Evolutionary conservation across 2,888 invertebrate species (phyloP), one percentile per base, ranked within the genome.

Genomic region (Trichopoda pennipes): DNA sequence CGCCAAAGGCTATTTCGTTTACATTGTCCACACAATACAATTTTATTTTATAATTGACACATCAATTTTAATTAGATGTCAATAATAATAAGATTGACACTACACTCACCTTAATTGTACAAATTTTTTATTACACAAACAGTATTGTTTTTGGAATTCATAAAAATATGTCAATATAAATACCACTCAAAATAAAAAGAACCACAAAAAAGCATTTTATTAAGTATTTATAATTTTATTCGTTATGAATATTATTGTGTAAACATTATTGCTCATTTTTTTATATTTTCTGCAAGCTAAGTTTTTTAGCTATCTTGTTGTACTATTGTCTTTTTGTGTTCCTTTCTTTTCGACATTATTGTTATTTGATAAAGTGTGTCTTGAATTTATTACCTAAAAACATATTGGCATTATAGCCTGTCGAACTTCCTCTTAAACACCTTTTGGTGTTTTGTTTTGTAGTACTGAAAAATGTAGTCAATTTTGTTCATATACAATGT

Each of bases 361-460:
- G 56, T 70, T 70, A 75, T 78, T 81, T 81, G 53, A 78, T 75
- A 70, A 63, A 70, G 64, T 64, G 64, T 78, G 66, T 70, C 75
- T 75, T 81, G 74, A 74, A 60, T 81, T 74, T 78, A 38, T 74
- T 61, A 60, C 81, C 81, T 58, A 38, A 78, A 70, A 78, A 69
- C 49, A 70, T 42, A 78, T 58, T 78, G 64, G 70, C 81, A 81
- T 75, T 70, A 66, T 78, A 66, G 66, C 66, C 70, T 81, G 64
- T 74, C 74, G 66, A 78, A 81, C 53, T 78, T 81, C 32, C 66
- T 55, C 77, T 72, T 72, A 66, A 81, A 81, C 81, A 75, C 74
- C 74, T 70, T 72, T 23, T 44, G 14, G 63, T 69, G 21, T 23
- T 17, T 61, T 76, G 53, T 58, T 17, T 55, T 32, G 51, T 69